Conservation (phyloP, 2,888 invertebrate species). For the Asteroscopus sphinx region DNA sequence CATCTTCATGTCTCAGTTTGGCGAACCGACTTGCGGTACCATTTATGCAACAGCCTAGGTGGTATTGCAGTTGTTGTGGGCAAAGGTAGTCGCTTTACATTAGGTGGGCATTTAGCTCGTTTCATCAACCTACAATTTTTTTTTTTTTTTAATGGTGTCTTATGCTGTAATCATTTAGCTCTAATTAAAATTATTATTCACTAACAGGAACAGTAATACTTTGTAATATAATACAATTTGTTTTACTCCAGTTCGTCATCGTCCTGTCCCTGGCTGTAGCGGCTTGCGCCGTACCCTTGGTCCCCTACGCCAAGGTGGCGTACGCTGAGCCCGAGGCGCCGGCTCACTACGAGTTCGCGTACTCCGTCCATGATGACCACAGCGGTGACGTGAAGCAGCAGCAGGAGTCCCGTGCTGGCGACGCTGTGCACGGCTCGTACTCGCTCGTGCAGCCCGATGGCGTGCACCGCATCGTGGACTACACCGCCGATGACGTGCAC, state of each 20-base stretch:
- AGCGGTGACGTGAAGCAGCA: slow-evolving; percentile 85
- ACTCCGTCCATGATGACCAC: slow-evolving; percentile 83
- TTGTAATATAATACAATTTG: neutral
- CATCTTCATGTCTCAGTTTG: too few species aligned
- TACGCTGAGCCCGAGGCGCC: slow-evolving; percentile 78
- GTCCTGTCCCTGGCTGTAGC: slow-evolving; percentile 71
- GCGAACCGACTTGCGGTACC: too few species aligned
- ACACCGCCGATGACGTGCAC: slow-evolving; percentile 80
- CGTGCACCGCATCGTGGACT: slow-evolving; percentile 82
- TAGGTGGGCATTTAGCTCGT: too few species aligned
- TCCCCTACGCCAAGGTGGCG: slow-evolving; percentile 72
- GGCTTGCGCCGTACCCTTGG: slow-evolving; percentile 67
- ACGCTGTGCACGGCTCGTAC: slow-evolving; percentile 84
- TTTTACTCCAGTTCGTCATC: slow-evolving; percentile 63
- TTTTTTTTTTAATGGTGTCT: too few species aligned
- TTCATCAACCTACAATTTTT: too few species aligned
- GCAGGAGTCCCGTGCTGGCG: slow-evolving; percentile 81
- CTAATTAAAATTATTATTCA: too few species aligned
- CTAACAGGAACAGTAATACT: too few species aligned
- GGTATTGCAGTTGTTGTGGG: too few species aligned
- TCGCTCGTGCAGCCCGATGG: slow-evolving; percentile 87
- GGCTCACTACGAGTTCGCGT: slow-evolving; percentile 82
- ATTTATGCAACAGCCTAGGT: too few species aligned
- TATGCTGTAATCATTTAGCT: too few species aligned
- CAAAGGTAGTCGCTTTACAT: too few species aligned